Evolutionary conservation across 2,888 invertebrate genomes (phyloP).

Genomic region (Tillus elongatus): DNA sequence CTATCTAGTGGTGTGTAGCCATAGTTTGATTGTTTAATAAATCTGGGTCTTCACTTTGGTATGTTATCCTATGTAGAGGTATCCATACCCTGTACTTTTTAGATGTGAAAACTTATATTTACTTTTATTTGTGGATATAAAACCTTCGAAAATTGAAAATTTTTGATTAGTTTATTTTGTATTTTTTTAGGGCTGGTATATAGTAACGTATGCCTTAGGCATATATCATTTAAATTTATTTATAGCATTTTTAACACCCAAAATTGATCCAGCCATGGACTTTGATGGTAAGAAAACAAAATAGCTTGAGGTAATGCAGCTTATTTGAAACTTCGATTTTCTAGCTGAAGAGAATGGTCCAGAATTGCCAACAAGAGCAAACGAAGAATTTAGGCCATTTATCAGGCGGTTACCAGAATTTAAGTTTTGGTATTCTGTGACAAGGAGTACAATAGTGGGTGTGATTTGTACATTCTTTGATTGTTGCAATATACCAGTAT

Average conservation of each 20-base stretch:
- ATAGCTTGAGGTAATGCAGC: no score
- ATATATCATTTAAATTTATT: constrained; percentile 99
- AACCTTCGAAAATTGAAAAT: no score
- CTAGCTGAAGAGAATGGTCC: constrained; percentile 76
- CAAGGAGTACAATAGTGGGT: constrained; percentile 86
- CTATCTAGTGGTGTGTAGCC: no score
- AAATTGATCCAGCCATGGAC: constrained; percentile 96
- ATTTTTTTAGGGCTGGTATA: constrained; percentile 99
- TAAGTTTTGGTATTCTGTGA: constrained; percentile 98
- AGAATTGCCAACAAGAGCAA: constrained; percentile 85
- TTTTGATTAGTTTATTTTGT: no score
- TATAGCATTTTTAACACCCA: constrained; percentile 98
- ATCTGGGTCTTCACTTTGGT: no score
- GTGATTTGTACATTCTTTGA: constrained; percentile 93
- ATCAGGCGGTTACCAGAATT: constrained; percentile 96
- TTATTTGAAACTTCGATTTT: no score
- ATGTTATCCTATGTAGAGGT: no score
- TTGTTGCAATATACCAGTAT: constrained; percentile 97
- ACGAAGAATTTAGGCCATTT: constrained; percentile 98
- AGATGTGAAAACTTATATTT: no score
- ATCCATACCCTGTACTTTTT: no score
- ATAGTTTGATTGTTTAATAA: no score
- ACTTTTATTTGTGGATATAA: no score
- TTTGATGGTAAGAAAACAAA: constrained; percentile 62
- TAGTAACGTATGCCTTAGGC: constrained; percentile 96